Base-by-base conservation (phyloP, 2,888 invertebrate genomes). In the Aporophyla lueneburgensis region DNA sequence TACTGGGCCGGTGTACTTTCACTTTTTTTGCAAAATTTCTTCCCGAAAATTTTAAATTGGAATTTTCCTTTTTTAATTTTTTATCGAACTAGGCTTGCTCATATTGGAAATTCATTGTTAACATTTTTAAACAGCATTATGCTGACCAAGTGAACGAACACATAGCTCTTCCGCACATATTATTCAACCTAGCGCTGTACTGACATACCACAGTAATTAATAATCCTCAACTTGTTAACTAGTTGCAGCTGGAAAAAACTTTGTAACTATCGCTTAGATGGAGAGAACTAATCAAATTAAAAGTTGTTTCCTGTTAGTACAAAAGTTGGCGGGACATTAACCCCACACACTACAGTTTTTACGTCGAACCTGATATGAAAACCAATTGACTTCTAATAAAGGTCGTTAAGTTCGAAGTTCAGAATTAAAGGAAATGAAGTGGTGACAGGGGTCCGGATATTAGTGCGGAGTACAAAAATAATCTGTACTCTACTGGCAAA, bases 231-330 rank as follows among this genome's bases (percentile, higher is more conserved):
- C 86, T 87, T 86, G 78, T 84, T 87, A 87, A 86, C 80, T 86
- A 89, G 85, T 85, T 85, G 86, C 70, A 88, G 87, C 83, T 86
- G 81, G 83, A 84, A 86, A 87, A 90, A 90, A 89, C 85, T 89
- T 88, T 62, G 71, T 74, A 85, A 85, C 88, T 88, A 89, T 87
- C 87, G 87, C 88, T 90, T 87, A 88, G 88, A 90, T 89, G 80
- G 86, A 91, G 53, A 83, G 84, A 92, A 92, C 93, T 92, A 93
- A 93, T 92, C 92, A 92, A 93, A 93, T 93, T 93, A 93, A 93
- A 93, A 93, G 88, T 93, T 92, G 76, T 85, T 89, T 86, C 87
- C 88, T 87, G 81, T 83, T 86, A 76, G 80, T 81, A 80, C 61
- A 71, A 71, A 80, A 88, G 76, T 88, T 78, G 75, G 83, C 83